phyloP scores from a whole-genome alignment of 2,797 vertebrate species.

The Squalus acanthias region DNA sequence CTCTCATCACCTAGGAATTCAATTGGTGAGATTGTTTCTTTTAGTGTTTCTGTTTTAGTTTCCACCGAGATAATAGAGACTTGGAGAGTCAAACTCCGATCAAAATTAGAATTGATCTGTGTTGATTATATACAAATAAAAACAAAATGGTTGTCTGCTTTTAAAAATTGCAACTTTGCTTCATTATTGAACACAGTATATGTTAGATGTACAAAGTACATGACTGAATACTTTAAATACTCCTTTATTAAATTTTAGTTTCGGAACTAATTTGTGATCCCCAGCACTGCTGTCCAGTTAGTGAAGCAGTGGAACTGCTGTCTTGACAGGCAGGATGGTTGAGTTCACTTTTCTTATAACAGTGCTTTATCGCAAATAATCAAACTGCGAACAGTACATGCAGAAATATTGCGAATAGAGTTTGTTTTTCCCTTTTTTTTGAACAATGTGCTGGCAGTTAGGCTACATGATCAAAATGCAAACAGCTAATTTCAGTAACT shows the following conservation, averaged over 20 bases:
- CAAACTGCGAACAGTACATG: background rate
- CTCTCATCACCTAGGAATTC: background rate
- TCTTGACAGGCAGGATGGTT: background rate
- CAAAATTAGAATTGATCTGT: background rate
- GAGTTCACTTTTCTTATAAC: background rate
- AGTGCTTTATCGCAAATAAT: background rate
- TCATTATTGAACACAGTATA: background rate
- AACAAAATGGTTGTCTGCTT: background rate
- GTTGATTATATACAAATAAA: background rate
- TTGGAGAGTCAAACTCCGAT: background rate
- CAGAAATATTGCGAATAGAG: background rate
- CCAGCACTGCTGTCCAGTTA: slow-evolving; percentile 76
- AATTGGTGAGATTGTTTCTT: background rate
- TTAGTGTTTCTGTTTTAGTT: background rate
- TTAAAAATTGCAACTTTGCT: background rate
- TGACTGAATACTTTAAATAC: background rate
- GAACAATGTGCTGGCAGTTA: slow-evolving; percentile 6
- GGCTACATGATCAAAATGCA: slow-evolving; percentile 13
- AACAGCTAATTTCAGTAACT: slow-evolving; percentile 35
- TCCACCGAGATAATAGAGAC: background rate
- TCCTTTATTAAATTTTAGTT: background rate
- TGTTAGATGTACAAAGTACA: background rate
- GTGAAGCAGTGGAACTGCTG: slow-evolving; percentile 58
- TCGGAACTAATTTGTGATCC: slow-evolving; percentile 71
- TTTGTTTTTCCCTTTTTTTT: background rate